phyloP scores from a whole-genome alignment of 1,140 invertebrate species.

The Lepidostoma basale region DNA sequence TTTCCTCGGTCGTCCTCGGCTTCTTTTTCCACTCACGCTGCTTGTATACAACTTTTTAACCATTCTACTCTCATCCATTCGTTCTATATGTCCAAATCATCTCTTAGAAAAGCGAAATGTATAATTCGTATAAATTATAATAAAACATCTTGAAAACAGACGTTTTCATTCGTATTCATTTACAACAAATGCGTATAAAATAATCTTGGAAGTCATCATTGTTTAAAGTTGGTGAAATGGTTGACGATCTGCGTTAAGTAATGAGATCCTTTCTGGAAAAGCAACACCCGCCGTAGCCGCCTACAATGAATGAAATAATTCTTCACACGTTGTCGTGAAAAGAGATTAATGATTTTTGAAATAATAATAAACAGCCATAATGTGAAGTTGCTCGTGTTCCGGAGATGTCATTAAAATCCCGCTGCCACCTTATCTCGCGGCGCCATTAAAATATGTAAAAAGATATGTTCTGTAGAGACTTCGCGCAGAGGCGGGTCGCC shows the following conservation, averaged over 20 bases:
- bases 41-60: too few species aligned
- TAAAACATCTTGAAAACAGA: too few species aligned
- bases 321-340: slow-evolving; percentile 9
- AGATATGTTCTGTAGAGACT: slow-evolving; percentile 10
- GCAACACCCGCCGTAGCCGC: neutral
- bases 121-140: too few species aligned
- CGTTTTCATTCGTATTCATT: too few species aligned
- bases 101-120: too few species aligned
- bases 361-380: slow-evolving; percentile 15
- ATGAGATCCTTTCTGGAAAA: slow-evolving; percentile 17
- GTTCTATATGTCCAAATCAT: too few species aligned
- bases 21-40: too few species aligned
- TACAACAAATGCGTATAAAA: too few species aligned
- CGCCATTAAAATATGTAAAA: slow-evolving; percentile 2
- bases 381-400: slow-evolving; percentile 2
- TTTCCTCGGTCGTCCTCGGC: too few species aligned
- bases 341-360: slow-evolving; percentile 25
- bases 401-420: slow-evolving; percentile 21
- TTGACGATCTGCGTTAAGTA: slow-evolving; percentile 2
- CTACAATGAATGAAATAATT: slow-evolving; percentile 22
- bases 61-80: too few species aligned
- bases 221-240: neutral
- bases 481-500: neutral
- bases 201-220: too few species aligned
- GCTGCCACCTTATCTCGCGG: neutral